Evolutionary conservation across 2,888 invertebrate species (phyloP).

Genomic region (Heliconius erato): DNA sequence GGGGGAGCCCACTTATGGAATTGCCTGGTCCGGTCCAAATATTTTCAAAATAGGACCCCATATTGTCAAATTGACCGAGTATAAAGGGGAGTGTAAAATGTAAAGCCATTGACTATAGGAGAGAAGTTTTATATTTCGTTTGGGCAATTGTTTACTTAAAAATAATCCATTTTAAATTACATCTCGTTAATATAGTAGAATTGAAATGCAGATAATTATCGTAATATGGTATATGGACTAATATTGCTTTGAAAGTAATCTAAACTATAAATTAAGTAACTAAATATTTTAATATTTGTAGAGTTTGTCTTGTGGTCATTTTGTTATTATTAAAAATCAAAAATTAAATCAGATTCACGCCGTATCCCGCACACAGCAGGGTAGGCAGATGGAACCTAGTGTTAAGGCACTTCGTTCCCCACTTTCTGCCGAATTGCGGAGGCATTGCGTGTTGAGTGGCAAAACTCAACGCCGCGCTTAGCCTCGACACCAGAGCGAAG

Average conservation of each 20-base stretch:
- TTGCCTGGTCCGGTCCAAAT: conserved; percentile 79
- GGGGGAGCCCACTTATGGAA: conserved; percentile 76
- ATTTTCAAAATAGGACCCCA: conserved; percentile 81
- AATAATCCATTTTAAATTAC: neutral
- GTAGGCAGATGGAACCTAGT: too few species aligned
- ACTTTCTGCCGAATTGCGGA: too few species aligned
- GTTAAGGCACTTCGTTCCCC: too few species aligned
- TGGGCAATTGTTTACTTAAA: conserved; percentile 3
- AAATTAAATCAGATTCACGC: too few species aligned
- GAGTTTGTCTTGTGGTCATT: neutral
- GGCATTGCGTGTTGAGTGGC: too few species aligned
- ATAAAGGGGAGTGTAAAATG: conserved; percentile 65
- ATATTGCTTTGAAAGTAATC: neutral
- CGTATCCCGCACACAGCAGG: too few species aligned
- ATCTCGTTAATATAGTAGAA: neutral
- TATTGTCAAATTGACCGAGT: conserved; percentile 84
- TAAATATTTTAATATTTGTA: neutral
- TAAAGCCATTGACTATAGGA: conserved; percentile 28
- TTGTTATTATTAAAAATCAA: neutral
- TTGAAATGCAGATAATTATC: neutral
- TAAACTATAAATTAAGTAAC: neutral
- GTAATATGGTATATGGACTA: neutral
- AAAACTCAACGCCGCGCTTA: too few species aligned
- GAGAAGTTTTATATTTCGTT: conserved; percentile 22
- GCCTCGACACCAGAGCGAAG: too few species aligned